phyloP scores from a whole-genome alignment of 2,888 invertebrate species.

The Cosmia pyralina region DNA sequence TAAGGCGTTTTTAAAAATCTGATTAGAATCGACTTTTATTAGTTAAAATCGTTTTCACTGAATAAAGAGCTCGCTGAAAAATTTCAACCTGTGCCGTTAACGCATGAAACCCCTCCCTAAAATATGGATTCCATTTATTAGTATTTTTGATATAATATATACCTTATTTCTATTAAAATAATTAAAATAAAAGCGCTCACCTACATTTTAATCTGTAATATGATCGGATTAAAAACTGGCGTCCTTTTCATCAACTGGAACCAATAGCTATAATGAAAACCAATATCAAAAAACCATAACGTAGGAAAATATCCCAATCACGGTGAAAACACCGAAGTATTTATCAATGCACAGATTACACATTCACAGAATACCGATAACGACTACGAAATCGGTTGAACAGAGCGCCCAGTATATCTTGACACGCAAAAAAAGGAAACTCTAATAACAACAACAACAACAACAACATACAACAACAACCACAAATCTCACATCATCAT shows the following conservation, averaged over 20 bases:
- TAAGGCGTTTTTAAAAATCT: too few relatives aligned
- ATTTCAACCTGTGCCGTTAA: not conserved
- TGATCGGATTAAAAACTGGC: not conserved
- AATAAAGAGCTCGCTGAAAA: too few relatives aligned
- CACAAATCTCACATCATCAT: too few relatives aligned
- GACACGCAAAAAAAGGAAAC: slow-evolving; percentile 4
- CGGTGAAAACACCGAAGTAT: slow-evolving; percentile 26
- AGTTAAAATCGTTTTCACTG: not conserved
- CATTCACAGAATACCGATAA: slow-evolving; percentile 36
- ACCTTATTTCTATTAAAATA: not conserved
- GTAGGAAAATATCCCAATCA: slow-evolving; percentile 22
- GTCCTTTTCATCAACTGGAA: not conserved
- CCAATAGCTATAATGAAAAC: not conserved
- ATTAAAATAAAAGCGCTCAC: not conserved
- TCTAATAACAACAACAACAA: too few relatives aligned
- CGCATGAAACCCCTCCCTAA: not conserved
- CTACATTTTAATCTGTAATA: not conserved
- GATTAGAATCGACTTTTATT: too few relatives aligned
- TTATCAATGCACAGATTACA: slow-evolving; percentile 36
- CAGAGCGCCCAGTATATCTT: not conserved
- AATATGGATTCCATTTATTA: not conserved
- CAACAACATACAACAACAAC: too few relatives aligned
- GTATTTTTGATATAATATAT: not conserved
- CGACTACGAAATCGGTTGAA: slow-evolving; percentile 21
- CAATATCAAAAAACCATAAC: not conserved